Conservation (phyloP, 2,113 vertebrate genomes). For the Bombycilla garrulus region DNA sequence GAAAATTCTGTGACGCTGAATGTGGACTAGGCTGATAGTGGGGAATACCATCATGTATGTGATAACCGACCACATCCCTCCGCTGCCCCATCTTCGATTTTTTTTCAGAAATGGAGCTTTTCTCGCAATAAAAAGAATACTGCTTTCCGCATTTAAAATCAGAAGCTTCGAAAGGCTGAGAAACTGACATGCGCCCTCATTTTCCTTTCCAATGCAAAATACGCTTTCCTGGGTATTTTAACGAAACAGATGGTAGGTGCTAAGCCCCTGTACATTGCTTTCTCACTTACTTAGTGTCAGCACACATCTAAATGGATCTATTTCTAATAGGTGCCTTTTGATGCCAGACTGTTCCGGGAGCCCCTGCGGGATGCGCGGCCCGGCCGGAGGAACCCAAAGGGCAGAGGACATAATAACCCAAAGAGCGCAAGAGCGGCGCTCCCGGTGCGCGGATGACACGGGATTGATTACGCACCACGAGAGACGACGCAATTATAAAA, state of each 20-base stretch:
- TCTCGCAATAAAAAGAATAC: background rate
- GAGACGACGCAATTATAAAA: background rate
- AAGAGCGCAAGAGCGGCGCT: background rate
- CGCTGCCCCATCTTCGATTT: background rate
- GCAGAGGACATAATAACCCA: background rate
- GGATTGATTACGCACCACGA: background rate
- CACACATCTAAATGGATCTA: background rate
- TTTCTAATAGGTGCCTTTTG: background rate
- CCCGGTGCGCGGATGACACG: background rate
- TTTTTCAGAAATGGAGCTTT: background rate
- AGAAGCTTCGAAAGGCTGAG: background rate
- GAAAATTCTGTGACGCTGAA: background rate
- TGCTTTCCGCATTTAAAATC: background rate
- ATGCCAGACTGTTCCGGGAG: background rate
- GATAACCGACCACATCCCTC: accelerated
- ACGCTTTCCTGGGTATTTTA: background rate
- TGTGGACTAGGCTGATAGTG: accelerated
- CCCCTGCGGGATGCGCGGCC: background rate
- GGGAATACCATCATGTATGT: background rate
- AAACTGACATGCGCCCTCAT: background rate
- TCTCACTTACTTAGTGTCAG: background rate
- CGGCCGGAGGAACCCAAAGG: background rate
- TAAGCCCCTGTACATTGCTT: background rate
- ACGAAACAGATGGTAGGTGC: background rate
- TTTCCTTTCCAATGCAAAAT: background rate